Evolutionary conservation across 1,140 invertebrate species (phyloP).

Genomic region (Pararge aegeria): DNA sequence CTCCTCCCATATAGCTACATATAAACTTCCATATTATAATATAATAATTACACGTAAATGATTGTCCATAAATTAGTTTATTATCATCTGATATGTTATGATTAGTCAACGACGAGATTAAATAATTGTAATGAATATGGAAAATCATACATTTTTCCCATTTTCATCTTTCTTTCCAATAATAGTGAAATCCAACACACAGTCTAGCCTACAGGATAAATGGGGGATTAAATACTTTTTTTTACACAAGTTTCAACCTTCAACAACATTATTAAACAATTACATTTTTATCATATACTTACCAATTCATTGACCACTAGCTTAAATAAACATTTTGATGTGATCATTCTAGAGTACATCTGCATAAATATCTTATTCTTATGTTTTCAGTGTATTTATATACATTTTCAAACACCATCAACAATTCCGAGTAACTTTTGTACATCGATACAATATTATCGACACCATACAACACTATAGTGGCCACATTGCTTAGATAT

Average conservation of each 20-base stretch:
- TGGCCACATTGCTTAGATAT: conserved; percentile 15
- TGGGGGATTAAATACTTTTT: conserved; percentile 66
- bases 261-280: conserved; percentile 62
- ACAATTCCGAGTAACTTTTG: conserved; percentile 22
- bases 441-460: conserved; percentile 22
- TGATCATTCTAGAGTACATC: conserved; percentile 20
- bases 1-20: conserved; percentile 36
- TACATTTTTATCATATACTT: conserved; percentile 24
- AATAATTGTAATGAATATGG: conserved; percentile 5
- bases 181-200: background rate
- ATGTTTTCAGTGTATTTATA: conserved; percentile 17
- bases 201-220: conserved; percentile 42
- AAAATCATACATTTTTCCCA: conserved; percentile 12
- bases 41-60: conserved; percentile 40
- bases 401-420: conserved; percentile 28
- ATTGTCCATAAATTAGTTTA: conserved; percentile 46
- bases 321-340: background rate
- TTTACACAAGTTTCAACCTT: conserved; percentile 55
- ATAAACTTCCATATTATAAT: conserved; percentile 20
- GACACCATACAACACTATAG: conserved; percentile 10
- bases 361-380: conserved; percentile 21
- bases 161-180: background rate
- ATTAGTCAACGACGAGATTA: conserved; percentile 26
- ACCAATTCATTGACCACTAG: conserved; percentile 2
- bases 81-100: conserved; percentile 73